Conservation (phyloP, 2,888 invertebrate species). For the Phytoseiulus persimilis region DNA sequence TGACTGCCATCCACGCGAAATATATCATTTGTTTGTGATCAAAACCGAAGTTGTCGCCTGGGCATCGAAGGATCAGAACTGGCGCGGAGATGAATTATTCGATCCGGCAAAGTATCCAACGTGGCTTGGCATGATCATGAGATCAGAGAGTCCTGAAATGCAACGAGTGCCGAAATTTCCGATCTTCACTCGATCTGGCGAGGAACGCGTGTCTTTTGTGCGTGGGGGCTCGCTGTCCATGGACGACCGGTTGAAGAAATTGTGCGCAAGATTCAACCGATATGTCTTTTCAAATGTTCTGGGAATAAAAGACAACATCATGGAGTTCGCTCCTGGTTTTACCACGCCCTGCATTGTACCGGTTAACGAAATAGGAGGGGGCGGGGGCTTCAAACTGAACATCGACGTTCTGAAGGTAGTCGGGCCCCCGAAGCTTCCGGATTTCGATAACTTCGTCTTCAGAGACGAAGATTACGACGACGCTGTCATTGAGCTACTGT, state of each 20-base stretch:
- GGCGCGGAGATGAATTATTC: not conserved
- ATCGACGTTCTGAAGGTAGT: not conserved
- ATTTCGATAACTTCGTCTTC: constrained; percentile 16
- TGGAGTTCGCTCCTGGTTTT: not conserved
- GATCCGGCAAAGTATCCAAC: not conserved
- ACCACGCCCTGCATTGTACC: constrained; percentile 9
- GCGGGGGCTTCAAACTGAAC: not conserved
- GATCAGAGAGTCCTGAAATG: not conserved
- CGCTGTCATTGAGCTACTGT: constrained; percentile 20
- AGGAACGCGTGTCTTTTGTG: not conserved
- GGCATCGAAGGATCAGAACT: not conserved
- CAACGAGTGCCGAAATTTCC: not conserved
- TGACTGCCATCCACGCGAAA: not conserved
- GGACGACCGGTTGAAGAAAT: not conserved
- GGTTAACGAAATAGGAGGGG: not conserved
- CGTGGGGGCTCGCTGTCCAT: not conserved
- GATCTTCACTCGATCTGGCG: not conserved
- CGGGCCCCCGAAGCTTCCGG: not conserved
- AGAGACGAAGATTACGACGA: constrained; percentile 17
- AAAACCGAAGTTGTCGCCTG: not conserved
- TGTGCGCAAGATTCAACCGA: constrained; percentile 16
- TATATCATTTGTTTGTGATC: not conserved
- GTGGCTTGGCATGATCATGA: not conserved
- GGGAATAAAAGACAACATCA: not conserved
- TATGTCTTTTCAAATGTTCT: not conserved